phyloP scores from a whole-genome alignment of 2,113 vertebrate genomes.

The Egretta garzetta region DNA sequence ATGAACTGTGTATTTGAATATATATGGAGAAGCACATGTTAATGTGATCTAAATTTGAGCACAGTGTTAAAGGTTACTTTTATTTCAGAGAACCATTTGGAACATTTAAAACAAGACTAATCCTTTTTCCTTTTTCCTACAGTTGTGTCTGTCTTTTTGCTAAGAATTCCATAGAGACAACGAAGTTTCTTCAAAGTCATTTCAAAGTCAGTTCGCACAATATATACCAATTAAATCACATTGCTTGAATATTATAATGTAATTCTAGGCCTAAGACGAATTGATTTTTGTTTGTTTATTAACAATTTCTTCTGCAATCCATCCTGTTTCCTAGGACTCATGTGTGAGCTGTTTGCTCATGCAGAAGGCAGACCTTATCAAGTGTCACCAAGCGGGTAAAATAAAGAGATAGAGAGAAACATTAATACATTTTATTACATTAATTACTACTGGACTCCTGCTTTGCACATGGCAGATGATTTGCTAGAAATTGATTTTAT shows the following conservation, averaged over 20 bases:
- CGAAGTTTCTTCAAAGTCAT: not conserved
- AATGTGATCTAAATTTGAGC: not conserved
- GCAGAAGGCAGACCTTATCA: not conserved
- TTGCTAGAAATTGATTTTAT: conserved; percentile 65
- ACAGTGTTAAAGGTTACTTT: not conserved
- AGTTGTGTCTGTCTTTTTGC: not conserved
- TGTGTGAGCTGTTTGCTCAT: not conserved
- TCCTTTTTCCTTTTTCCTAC: not conserved
- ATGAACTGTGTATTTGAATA: not conserved
- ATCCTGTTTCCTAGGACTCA: not conserved
- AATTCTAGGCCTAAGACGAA: not conserved
- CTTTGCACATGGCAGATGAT: conserved; percentile 52
- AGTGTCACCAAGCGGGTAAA: not conserved
- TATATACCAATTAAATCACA: not conserved
- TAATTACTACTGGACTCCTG: conserved; percentile 48
- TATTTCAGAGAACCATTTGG: not conserved
- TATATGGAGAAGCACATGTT: not conserved
- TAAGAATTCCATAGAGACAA: not conserved
- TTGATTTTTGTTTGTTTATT: not conserved
- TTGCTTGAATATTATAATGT: not conserved
- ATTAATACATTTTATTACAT: conserved; percentile 36
- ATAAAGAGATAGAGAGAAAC: not conserved
- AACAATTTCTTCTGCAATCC: conserved; percentile 33
- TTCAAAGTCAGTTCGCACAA: not conserved
- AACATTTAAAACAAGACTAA: not conserved